A percentile compares a stretch with the other conserved stretches of the same genome.
Conservation (phyloP, 2,113 vertebrate species). For the Lanius ludovicianus region DNA sequence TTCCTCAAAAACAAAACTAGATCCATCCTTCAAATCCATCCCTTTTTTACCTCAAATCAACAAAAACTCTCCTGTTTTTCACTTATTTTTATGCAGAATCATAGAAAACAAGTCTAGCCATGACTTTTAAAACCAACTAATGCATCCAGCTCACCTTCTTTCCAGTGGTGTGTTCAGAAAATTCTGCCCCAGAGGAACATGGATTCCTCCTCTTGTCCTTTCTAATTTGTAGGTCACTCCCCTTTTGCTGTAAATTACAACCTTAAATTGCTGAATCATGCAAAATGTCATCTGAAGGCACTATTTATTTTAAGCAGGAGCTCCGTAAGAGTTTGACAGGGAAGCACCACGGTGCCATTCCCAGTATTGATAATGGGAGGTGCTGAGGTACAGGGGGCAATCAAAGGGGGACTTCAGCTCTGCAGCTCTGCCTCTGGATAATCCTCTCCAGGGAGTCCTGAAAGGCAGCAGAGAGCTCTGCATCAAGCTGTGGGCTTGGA, state of each 20-base stretch:
- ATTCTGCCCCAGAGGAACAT: not conserved
- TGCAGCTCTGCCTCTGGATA: not conserved
- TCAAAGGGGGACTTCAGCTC: not conserved
- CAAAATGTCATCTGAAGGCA: not conserved
- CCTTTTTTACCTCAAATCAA: not conserved
- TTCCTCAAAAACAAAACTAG: not conserved
- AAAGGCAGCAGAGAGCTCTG: not conserved
- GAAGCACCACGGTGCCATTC: not conserved
- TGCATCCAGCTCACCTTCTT: not conserved
- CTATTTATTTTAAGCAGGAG: not conserved
- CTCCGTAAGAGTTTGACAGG: not conserved
- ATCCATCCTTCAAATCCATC: not conserved
- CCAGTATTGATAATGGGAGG: not conserved
- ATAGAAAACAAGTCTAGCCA: not conserved
- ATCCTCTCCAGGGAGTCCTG: not conserved
- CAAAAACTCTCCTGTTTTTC: not conserved
- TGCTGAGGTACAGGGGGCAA: not conserved
- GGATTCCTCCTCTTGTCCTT: not conserved
- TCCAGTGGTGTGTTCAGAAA: not conserved
- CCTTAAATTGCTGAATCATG: not conserved
- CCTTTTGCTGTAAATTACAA: not conserved
- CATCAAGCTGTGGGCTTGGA: not conserved
- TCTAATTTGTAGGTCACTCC: not conserved
- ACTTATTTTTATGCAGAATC: not conserved
- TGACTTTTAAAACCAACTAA: not conserved